A percentile compares a stretch with the other conserved stretches of the same genome.
phyloP scores from a whole-genome alignment of 2,888 invertebrate genomes.

The Ferdinandea cuprea region DNA sequence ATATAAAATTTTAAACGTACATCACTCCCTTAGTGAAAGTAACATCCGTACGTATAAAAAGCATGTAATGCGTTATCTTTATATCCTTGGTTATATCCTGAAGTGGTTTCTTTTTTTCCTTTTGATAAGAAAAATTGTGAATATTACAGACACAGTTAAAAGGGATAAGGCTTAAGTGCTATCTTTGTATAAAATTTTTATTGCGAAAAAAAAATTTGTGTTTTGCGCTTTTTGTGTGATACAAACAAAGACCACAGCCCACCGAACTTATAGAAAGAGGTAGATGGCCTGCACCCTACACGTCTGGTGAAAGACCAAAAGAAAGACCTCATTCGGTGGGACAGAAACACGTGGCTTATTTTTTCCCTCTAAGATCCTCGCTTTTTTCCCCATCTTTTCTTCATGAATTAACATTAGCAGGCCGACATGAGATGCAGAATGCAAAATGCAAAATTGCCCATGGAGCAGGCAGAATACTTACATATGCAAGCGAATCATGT shows the following conservation, averaged over 20 bases:
- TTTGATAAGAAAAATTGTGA: constrained; percentile 6
- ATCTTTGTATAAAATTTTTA: constrained; percentile 8
- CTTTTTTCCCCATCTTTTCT: constrained; percentile 6
- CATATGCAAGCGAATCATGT: constrained; percentile 64
- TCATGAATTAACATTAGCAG: constrained; percentile 72
- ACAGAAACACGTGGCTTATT: constrained; percentile 44
- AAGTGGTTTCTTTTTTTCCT: constrained; percentile 57
- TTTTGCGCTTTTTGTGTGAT: constrained; percentile 70
- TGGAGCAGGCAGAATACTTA: constrained; percentile 27
- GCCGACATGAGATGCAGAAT: constrained; percentile 57
- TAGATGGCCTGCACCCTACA: constrained; percentile 3
- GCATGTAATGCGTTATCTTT: constrained; percentile 53
- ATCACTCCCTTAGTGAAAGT: constrained; percentile 31
- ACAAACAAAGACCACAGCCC: constrained; percentile 46
- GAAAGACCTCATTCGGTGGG: constrained; percentile 31
- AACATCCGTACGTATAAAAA: not conserved
- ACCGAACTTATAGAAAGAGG: not conserved
- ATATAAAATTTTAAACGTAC: not conserved
- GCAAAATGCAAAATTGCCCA: constrained; percentile 62
- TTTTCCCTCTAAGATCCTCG: constrained; percentile 9
- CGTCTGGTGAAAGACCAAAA: constrained; percentile 17
- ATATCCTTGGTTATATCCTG: constrained; percentile 53
- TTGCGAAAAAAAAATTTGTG: constrained; percentile 52
- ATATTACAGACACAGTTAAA: not conserved
- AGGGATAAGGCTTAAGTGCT: constrained; percentile 7